A percentile compares a stretch with the other conserved stretches of the same genome.
phyloP scores from a whole-genome alignment of 2,797 vertebrate genomes.

The Myotis findleyi region DNA sequence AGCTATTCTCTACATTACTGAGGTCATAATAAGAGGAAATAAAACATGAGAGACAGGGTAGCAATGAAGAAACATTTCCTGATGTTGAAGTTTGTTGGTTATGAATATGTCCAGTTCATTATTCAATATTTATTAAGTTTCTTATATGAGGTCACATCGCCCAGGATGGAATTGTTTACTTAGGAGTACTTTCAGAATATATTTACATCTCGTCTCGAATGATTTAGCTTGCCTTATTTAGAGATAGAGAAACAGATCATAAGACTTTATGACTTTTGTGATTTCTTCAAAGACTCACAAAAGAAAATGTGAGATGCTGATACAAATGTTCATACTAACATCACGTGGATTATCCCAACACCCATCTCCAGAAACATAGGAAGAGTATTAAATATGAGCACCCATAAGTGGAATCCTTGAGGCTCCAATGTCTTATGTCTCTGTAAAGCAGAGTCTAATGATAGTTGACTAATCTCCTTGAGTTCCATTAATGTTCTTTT shows the following conservation, averaged over 20 bases:
- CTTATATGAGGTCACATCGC: slow-evolving; percentile 14
- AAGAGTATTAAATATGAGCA: background rate
- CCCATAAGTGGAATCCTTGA: background rate
- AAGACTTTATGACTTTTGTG: background rate
- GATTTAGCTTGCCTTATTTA: background rate
- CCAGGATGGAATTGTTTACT: slow-evolving; percentile 1
- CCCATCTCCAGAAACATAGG: background rate
- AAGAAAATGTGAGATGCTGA: background rate
- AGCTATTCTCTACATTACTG: slow-evolving; percentile 43
- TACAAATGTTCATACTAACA: background rate
- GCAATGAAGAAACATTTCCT: slow-evolving; percentile 65
- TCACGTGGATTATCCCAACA: background rate
- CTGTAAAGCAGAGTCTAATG: background rate
- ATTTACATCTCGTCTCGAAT: slow-evolving; percentile 51
- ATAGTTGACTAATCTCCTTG: background rate
- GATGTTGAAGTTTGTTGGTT: slow-evolving; percentile 44
- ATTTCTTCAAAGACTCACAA: background rate
- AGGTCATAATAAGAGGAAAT: slow-evolving; percentile 61
- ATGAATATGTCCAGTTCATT: slow-evolving; percentile 21
- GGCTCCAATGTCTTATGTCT: background rate
- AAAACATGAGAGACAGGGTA: slow-evolving; percentile 47
- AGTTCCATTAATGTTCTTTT: background rate
- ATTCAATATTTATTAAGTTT: slow-evolving; percentile 66
- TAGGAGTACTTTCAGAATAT: background rate
- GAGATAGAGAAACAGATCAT: background rate